Conservation (phyloP, 2,888 invertebrate genomes). For the Anorthoa munda region DNA sequence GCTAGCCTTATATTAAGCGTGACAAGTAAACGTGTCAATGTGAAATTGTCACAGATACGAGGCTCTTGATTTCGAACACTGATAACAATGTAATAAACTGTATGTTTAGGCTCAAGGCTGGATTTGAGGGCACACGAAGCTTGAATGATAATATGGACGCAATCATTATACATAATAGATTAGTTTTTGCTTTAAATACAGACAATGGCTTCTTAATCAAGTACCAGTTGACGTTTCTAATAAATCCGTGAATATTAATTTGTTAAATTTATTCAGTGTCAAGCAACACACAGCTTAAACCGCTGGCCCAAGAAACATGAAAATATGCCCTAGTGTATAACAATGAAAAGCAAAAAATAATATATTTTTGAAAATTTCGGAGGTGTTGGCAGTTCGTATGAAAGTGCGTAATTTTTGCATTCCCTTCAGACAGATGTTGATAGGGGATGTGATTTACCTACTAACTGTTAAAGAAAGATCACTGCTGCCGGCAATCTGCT, state of each 20-base stretch:
- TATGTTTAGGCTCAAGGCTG: conserved; percentile 6
- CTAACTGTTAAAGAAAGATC: not conserved
- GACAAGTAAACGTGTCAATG: conserved; percentile 16
- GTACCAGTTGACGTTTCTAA: not conserved
- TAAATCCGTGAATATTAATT: not conserved
- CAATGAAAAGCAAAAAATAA: not conserved
- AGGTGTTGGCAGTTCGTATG: no score
- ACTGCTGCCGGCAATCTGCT: not conserved
- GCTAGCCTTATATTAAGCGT: conserved; percentile 14
- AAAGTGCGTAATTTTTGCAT: not conserved
- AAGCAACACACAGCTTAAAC: not conserved
- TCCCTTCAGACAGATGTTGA: not conserved
- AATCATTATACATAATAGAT: not conserved
- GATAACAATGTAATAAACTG: conserved; percentile 37
- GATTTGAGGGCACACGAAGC: conserved; percentile 25
- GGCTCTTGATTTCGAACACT: conserved; percentile 14
- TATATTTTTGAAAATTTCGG: not conserved
- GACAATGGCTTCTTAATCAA: not conserved
- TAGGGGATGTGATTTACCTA: not conserved
- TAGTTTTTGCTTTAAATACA: conserved; percentile 7
- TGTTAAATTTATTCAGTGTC: not conserved
- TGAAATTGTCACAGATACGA: conserved; percentile 22
- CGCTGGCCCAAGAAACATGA: not conserved
- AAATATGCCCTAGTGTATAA: not conserved
- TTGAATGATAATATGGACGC: conserved; percentile 30